Conservation (phyloP, 2,888 invertebrate species). For the Platypus cylindrus region DNA sequence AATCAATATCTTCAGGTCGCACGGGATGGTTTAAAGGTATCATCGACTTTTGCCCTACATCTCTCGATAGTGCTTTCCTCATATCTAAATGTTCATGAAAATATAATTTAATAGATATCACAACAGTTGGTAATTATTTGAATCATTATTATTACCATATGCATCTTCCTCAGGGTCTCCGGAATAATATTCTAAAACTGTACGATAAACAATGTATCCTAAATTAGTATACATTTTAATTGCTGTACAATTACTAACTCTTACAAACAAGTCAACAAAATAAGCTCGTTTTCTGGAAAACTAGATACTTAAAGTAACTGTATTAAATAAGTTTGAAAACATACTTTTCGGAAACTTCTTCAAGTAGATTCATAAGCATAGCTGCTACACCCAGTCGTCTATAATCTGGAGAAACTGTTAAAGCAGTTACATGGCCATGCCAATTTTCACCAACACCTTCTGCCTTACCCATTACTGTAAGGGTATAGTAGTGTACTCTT, state of each 20-base stretch:
- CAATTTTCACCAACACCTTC: constrained; percentile 93
- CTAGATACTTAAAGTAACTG: neutral
- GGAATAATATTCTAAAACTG: constrained; percentile 95
- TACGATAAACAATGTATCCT: constrained; percentile 92
- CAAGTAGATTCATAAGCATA: constrained; percentile 84
- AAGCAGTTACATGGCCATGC: constrained; percentile 98
- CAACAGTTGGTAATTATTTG: no score
- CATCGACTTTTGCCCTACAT: constrained; percentile 82
- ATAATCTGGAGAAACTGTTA: constrained; percentile 92
- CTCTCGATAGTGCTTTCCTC: constrained; percentile 93
- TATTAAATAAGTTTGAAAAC: constrained; percentile 20
- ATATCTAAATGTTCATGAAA: no score
- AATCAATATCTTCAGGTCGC: constrained; percentile 84
- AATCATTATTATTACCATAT: no score
- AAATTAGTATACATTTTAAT: constrained; percentile 94
- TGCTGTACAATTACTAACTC: constrained; percentile 94
- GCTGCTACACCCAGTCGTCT: constrained; percentile 86
- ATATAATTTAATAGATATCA: no score
- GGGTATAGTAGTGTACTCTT: neutral
- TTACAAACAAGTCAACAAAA: constrained; percentile 96
- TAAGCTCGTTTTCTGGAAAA: constrained; percentile 80
- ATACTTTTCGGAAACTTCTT: constrained; percentile 91
- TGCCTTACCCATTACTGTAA: constrained; percentile 95
- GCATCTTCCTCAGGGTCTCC: constrained; percentile 98
- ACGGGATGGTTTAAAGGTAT: constrained; percentile 91